Conservation (phyloP, 2,888 invertebrate genomes). For the Melikaiella ostensackeni region DNA sequence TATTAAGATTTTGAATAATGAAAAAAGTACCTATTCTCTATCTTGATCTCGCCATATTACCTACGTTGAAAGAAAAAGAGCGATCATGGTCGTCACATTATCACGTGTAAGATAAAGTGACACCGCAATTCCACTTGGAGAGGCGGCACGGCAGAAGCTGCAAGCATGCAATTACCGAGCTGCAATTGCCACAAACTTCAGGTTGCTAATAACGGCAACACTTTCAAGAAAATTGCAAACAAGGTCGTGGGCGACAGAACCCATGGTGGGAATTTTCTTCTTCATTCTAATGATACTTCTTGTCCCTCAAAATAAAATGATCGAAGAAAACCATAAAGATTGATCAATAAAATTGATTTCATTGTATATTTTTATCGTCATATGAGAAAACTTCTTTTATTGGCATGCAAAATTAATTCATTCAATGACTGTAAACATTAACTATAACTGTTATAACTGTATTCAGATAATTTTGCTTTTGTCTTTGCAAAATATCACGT, state of each 20-base stretch:
- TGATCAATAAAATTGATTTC: no score
- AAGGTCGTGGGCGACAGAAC: constrained; percentile 58
- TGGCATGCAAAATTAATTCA: no score
- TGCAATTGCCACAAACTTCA: constrained; percentile 63
- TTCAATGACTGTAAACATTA: no score
- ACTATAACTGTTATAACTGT: neutral
- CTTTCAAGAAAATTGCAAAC: constrained; percentile 64
- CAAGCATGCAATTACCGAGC: constrained; percentile 18
- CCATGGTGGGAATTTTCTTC: constrained; percentile 1
- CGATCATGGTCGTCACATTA: constrained; percentile 14
- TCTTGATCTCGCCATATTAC: neutral
- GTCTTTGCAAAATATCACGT: neutral
- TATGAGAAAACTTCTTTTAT: no score
- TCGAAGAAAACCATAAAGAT: no score
- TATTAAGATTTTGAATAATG: no score
- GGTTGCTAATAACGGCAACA: constrained; percentile 66
- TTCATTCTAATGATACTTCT: neutral
- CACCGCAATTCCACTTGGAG: constrained; percentile 20
- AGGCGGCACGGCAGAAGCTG: neutral
- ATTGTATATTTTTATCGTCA: no score
- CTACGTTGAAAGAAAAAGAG: neutral
- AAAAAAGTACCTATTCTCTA: neutral
- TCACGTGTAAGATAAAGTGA: constrained; percentile 15
- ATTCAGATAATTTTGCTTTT: neutral
- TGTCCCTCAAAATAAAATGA: neutral